Evolutionary conservation across 2,888 invertebrate genomes (phyloP).

Genomic region (Tenthredo notha): DNA sequence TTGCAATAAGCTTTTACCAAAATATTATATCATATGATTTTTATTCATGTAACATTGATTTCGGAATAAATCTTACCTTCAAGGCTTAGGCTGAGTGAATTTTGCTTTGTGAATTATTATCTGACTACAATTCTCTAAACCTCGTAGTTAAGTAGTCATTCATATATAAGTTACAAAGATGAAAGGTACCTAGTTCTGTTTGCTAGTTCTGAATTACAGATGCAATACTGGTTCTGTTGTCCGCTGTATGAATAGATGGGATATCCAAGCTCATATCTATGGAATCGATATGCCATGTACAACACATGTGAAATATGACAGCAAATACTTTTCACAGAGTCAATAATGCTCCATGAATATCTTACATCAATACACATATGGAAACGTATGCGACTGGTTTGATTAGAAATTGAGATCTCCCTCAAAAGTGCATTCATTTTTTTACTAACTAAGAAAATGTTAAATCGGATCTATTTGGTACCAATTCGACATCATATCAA

Average conservation of each 20-base stretch:
- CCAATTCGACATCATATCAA: background rate
- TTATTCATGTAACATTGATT: background rate
- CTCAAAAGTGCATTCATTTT: background rate
- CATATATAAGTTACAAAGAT: background rate
- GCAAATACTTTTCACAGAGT: background rate
- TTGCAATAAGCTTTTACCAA: background rate
- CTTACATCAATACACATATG: background rate
- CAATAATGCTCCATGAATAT: background rate
- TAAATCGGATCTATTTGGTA: background rate
- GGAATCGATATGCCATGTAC: background rate
- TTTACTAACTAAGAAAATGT: background rate
- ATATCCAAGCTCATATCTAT: background rate
- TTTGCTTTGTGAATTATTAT: background rate
- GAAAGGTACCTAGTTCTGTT: conserved; percentile 3
- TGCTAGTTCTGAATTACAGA: background rate
- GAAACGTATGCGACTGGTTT: background rate
- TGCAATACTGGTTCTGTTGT: background rate
- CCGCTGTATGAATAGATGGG: background rate
- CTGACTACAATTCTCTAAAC: background rate
- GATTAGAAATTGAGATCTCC: background rate
- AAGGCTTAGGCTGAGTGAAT: background rate
- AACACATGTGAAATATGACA: background rate
- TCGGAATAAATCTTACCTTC: background rate
- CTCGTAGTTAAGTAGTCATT: background rate
- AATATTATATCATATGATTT: background rate